These are phyloP conservation scores for Pempheris klunzingeri DNA, from an alignment of 2,797 vertebrate genomes.

Conservation along the genomic window DNA sequence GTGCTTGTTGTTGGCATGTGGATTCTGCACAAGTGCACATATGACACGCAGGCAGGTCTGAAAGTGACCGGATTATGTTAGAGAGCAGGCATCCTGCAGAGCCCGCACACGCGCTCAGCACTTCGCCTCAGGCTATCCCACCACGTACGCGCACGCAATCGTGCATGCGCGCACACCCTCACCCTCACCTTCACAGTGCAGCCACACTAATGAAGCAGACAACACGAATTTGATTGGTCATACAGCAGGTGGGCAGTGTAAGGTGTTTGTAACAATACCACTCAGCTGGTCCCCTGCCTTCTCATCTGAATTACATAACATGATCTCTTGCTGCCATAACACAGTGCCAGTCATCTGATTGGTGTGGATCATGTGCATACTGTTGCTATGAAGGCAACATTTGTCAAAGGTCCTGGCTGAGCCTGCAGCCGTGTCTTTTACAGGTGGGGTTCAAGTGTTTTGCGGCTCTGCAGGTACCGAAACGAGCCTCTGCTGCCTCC, in stretches of 20 bases:
- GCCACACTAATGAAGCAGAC: slow-evolving; percentile 29
- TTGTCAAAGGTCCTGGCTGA: slow-evolving; percentile 39
- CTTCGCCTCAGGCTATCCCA: slow-evolving; percentile 25
- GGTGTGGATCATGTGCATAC: slow-evolving; percentile 39
- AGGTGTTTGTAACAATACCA: slow-evolving; percentile 31
- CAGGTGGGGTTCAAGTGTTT: slow-evolving; percentile 35
- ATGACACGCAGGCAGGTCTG: slow-evolving; percentile 17
- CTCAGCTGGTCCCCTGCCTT: slow-evolving; percentile 37
- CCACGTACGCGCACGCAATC: not conserved
- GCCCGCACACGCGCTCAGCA: slow-evolving; percentile 13
- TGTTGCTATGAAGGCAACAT: slow-evolving; percentile 59
- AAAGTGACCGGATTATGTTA: slow-evolving; percentile 40
- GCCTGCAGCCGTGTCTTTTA: slow-evolving; percentile 8
- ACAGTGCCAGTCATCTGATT: slow-evolving; percentile 46
- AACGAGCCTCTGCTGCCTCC: slow-evolving; percentile 2
- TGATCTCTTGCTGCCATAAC: slow-evolving; percentile 23
- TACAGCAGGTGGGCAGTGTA: slow-evolving; percentile 38
- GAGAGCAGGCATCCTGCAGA: slow-evolving; percentile 53
- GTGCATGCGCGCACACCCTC: not conserved
- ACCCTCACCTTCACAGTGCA: slow-evolving; percentile 36
- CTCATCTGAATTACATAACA: slow-evolving; percentile 45
- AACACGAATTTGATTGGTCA: slow-evolving; percentile 49
- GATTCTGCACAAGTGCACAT: not conserved
- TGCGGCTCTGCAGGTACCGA: not conserved
- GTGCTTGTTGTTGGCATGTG: slow-evolving; percentile 16